phyloP scores from a whole-genome alignment of 2,797 vertebrate species.

The Ctenopoma kingsleyae region DNA sequence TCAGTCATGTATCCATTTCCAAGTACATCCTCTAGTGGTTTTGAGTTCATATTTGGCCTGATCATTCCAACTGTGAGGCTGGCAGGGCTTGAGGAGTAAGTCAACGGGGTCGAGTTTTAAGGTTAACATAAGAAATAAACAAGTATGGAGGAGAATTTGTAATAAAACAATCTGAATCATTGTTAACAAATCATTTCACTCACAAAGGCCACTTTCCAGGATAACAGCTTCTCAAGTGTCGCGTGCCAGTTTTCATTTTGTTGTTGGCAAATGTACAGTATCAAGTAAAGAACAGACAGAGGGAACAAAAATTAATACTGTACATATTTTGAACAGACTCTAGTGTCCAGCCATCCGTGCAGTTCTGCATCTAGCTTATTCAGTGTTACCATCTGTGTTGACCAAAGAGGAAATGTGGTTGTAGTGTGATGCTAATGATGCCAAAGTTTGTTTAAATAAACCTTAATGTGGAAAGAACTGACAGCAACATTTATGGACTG shows the following conservation, averaged over 20 bases:
- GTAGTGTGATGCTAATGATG: background rate
- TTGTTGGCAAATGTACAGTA: background rate
- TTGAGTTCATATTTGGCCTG: conserved; percentile 36
- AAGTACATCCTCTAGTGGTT: conserved; percentile 24
- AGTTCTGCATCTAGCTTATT: conserved; percentile 2
- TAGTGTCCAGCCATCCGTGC: background rate
- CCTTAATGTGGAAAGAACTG: conserved; percentile 7
- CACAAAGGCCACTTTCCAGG: conserved; percentile 13
- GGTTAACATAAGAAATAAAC: background rate
- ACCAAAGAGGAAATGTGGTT: conserved; percentile 1
- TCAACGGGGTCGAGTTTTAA: background rate
- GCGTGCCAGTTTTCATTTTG: conserved; percentile 5
- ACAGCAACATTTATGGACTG: conserved; percentile 5
- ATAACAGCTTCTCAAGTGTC: conserved; percentile 13
- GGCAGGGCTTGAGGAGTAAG: conserved; percentile 17
- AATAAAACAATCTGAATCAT: conserved; percentile 23
- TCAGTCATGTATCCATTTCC: conserved; percentile 1
- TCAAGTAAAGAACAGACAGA: conserved; percentile 15
- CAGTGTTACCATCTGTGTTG: conserved; percentile 1
- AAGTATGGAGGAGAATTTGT: conserved; percentile 11
- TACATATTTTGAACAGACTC: background rate
- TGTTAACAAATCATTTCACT: conserved; percentile 20
- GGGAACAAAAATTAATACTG: background rate
- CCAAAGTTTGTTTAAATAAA: conserved; percentile 6
- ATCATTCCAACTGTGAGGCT: conserved; percentile 42